Evolutionary conservation across 2,113 vertebrate species (phyloP), one percentile per base, ranked within the genome.

Genomic region (Phaethornis superciliosus): DNA sequence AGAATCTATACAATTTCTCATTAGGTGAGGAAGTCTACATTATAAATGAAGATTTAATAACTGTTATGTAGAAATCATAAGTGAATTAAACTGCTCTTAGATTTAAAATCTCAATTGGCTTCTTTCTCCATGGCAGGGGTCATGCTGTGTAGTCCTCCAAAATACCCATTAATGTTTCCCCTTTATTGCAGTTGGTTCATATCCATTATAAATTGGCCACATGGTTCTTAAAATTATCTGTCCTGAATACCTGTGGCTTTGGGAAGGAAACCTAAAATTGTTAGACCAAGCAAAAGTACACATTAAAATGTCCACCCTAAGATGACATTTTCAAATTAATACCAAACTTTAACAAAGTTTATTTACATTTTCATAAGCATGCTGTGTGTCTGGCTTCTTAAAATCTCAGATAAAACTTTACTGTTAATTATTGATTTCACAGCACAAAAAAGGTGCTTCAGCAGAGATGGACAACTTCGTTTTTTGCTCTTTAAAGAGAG

Each of bases 1-100:
- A 21, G 56, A 51, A 81, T 23, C 46, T 15, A 7, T 37, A 23
- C 40, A 77, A 5, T 42, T 74, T 33, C 75, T 83, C 35, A 22
- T 75, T 23, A 60, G 40, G 19, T 51, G 37, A 51, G 55, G 68
- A 63, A 70, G 77, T 93, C 37, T 54, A 26, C 82, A 21, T 27
- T 83, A 55, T 63, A 81, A 90, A 82, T 74, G 46, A 81, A 83
- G 71, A 81, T 86, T 93, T 78, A 88, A 23, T 70, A 62, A 51
- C 40, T 63, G 26, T 12, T 78, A 12, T 6, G 24, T 17, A 78
- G 86, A 37, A 86, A 51, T 65, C 68, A 64, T 18, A 49, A 64
- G 51, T 58, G 35, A 89, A 91, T 74, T 93, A 69, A 79, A 35
- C 32, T 72, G 35, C 51, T 72, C 1, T 23, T 60, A 33, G 64